Evolutionary conservation across 2,888 invertebrate species (phyloP), one percentile per base, ranked within the genome.

Genomic region (Mylabris sibirica): DNA sequence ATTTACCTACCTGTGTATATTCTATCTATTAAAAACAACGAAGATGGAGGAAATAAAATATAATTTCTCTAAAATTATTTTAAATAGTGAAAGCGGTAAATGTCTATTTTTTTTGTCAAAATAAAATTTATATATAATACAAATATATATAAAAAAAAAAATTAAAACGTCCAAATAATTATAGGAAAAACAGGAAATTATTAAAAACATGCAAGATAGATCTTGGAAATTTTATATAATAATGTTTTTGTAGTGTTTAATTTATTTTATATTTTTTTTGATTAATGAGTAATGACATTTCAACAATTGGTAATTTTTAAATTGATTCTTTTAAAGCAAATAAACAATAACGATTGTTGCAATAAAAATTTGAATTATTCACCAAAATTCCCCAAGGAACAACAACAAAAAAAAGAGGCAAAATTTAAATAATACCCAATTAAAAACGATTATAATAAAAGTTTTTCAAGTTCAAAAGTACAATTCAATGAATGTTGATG

Each of bases 41-140:
- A 41, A 14, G 14, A 41, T 41, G 30, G 30, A 30, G 30, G 8
- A 8, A 30, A 35, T 11, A 35, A 11, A 35, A 35, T 35, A 35
- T 62, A 38, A 38, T 30, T 34, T 22, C n/a, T 62, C 20, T 63
- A 49, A 30, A 30, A 41, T n/a, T 44, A 63, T 63, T 63, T 49
- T 14, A 22, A 61, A 61, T 22, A 35, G 34, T 38, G 38, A 61
- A 61, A 26, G 34, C 22, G 38, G n/a, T 34, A 59, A 30, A 30
- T 30, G 3, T 26, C 12, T 57, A 14, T n/a, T 30, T 34, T 59
- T 59, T 17, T 60, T 59, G 24, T n/a, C 22, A 22, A 59, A 24
- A 26, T n/a, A 22, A 20, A 57, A 30, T 30, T 30, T 30, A 4
- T 6, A 30, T 30, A 30, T 30, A 30, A n/a, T n/a, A n/a, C n/a